Evolutionary conservation across 1,140 invertebrate species (phyloP).

Genomic region (Spodoptera litura): DNA sequence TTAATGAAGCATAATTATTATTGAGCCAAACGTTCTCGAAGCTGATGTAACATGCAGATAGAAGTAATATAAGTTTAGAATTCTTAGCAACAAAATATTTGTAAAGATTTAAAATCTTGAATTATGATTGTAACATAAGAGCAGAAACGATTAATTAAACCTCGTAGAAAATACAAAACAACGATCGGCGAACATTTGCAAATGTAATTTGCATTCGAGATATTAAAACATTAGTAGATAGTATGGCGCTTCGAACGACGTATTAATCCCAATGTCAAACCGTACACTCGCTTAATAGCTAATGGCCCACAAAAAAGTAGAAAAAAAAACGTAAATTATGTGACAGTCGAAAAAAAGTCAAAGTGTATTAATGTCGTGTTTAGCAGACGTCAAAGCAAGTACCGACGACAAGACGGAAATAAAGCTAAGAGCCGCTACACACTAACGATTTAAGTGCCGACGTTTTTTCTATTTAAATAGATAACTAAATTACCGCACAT

Average conservation of each 20-base stretch:
- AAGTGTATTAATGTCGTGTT: slow-evolving; percentile 84
- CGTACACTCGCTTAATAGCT: slow-evolving; percentile 80
- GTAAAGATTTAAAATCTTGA: too few species aligned
- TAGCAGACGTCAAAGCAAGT: slow-evolving; percentile 80
- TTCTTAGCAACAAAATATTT: too few species aligned
- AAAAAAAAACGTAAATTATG: slow-evolving; percentile 80
- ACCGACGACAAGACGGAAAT: slow-evolving; percentile 77
- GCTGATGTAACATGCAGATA: not conserved
- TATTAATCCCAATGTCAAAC: slow-evolving; percentile 82
- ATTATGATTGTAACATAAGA: too few species aligned
- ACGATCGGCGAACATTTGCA: slow-evolving; percentile 10
- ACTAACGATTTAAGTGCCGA: slow-evolving; percentile 54
- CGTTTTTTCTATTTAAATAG: slow-evolving; percentile 43
- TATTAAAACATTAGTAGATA: slow-evolving; percentile 54
- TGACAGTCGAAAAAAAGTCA: slow-evolving; percentile 80
- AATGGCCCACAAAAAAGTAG: slow-evolving; percentile 76
- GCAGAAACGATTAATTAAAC: slow-evolving; percentile 25
- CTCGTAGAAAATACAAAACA: slow-evolving; percentile 38
- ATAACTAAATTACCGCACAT: slow-evolving; percentile 30
- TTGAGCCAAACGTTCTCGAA: not conserved
- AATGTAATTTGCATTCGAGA: slow-evolving; percentile 37
- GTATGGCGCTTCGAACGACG: slow-evolving; percentile 63
- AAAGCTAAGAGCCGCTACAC: slow-evolving; percentile 63
- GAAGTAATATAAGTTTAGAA: not conserved
- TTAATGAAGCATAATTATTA: slow-evolving; percentile 19